Evolutionary conservation across 92 coral and sea anemone species (phyloP).

Genomic region (Galaxea fascicularis): DNA sequence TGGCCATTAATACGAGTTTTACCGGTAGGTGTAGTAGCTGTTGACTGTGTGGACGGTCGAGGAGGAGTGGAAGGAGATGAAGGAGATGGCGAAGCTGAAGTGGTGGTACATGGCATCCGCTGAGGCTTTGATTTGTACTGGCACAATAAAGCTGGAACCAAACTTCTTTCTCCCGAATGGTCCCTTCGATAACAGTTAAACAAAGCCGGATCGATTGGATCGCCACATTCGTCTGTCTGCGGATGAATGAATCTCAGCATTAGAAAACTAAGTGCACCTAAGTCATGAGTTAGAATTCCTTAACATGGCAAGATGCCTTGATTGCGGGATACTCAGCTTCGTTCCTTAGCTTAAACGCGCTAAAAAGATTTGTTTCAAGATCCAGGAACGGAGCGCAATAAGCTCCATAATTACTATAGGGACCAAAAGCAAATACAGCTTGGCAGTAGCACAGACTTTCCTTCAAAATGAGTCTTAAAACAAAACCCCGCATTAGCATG

Average conservation of each 20-base stretch:
- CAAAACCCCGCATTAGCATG: too few relatives aligned
- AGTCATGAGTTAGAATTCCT: not conserved
- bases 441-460: too few relatives aligned
- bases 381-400: too few relatives aligned
- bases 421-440: too few relatives aligned
- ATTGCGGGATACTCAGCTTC: not conserved
- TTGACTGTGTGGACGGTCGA: not conserved
- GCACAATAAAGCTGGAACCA: constrained; percentile 1
- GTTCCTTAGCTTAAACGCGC: too few relatives aligned
- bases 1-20: not conserved
- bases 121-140: constrained; percentile 10
- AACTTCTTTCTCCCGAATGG: constrained; percentile 9
- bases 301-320: not conserved
- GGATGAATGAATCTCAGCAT: not conserved
- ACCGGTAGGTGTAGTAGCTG: not conserved
- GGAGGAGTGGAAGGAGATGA: not conserved
- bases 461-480: too few relatives aligned
- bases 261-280: not conserved
- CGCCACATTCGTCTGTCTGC: constrained; percentile 19
- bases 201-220: not conserved
- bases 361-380: too few relatives aligned
- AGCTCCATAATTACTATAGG: too few relatives aligned
- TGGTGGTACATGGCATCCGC: constrained; percentile 28
- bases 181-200: constrained; percentile 15
- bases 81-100: not conserved